phyloP scores from a whole-genome alignment of 2,113 vertebrate genomes.

The Sterna hirundo region DNA sequence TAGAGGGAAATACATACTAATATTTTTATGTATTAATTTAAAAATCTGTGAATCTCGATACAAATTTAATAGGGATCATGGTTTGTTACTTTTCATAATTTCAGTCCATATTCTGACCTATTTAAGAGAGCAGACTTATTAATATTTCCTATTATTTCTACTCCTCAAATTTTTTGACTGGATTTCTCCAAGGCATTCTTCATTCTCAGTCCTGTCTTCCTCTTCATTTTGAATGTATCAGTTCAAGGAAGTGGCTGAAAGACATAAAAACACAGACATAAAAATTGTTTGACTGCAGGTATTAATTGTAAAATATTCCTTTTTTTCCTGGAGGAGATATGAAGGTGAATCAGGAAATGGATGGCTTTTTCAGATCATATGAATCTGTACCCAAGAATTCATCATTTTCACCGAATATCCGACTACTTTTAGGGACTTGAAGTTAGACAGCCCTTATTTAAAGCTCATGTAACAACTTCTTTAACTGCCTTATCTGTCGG shows the following conservation, averaged over 20 bases:
- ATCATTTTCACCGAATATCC: constrained; percentile 75
- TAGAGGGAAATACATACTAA: not conserved
- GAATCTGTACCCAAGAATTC: constrained; percentile 74
- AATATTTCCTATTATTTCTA: not conserved
- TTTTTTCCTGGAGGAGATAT: not conserved
- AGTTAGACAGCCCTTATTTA: not conserved
- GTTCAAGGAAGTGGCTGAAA: constrained; percentile 6
- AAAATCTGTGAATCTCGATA: not conserved
- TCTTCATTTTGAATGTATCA: not conserved
- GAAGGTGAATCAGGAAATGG: constrained; percentile 83
- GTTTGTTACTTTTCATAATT: not conserved
- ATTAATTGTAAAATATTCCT: not conserved
- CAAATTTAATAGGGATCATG: not conserved
- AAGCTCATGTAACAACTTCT: not conserved
- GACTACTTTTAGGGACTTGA: not conserved
- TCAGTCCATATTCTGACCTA: not conserved
- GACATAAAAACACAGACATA: constrained; percentile 28
- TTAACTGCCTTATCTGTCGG: not conserved
- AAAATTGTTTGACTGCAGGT: not conserved
- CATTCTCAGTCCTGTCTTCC: not conserved
- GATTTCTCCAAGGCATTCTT: not conserved
- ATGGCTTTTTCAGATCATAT: constrained; percentile 79
- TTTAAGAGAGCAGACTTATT: not conserved
- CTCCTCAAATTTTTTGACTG: not conserved
- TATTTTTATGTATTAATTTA: not conserved